Evolutionary conservation across 2,113 vertebrate species (phyloP), one percentile per base, ranked within the genome.

Genomic region (Cebus imitator): DNA sequence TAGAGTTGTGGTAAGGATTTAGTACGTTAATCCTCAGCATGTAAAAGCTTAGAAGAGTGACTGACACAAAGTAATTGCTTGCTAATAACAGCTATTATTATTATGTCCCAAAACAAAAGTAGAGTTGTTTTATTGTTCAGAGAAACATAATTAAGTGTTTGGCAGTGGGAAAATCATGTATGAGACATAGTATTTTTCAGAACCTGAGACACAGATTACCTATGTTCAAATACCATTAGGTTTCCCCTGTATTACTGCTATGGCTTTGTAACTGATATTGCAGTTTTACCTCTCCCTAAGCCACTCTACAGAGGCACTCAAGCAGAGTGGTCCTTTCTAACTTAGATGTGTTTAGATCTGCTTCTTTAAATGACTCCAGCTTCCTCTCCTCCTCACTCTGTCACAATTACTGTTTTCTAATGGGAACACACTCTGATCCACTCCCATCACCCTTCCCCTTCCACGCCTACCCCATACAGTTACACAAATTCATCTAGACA

Each of bases 51-150:
- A 45, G 21, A 83, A 92, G 66, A 92, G 16, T 95, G 40, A 70
- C 45, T 35, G 13, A 8, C n/a, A 35, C 18, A 45, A 16, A 50
- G 27, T 66, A 66, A 90, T 52, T 81, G 18, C 35, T 92, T 90
- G 30, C 18, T 92, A 94, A 84, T 58, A 92, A 75, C 3, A 86
- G 12, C 27, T 57, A 48, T 68, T 80, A 70, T 91, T 91, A 75
- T 90, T 55, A 87, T 48, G 18, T 84, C 70, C 81, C 64, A 72
- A 43, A 80, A 64, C 8, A 87, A 91, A 82, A 94, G 27, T 40
- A 66, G 52, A 83, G 23, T 64, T 87, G 48, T 81, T 66, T 92
- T 80, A 50, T 76, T 81, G 97, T 95, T 90, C 48, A 92, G 58
- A 58, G 37, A 94, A 92, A 87, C 27, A 80, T 43, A 91, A 68